Evolutionary conservation across 2,113 vertebrate genomes (phyloP).

Genomic region (Oncorhynchus mykiss): DNA sequence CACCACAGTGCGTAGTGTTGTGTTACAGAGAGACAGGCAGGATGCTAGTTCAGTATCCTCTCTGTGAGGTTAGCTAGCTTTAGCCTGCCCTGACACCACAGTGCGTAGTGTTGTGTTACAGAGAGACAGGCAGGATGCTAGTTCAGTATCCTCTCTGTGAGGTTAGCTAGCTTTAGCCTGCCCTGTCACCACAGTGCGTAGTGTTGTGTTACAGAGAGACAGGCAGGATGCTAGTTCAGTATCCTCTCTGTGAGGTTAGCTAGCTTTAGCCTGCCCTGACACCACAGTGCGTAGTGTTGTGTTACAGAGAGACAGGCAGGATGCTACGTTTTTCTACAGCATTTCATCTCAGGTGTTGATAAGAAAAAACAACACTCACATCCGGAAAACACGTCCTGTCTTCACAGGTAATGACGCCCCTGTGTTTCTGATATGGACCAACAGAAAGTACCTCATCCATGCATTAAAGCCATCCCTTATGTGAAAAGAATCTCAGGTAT

Average conservation of each 20-base stretch:
- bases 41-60: constrained; percentile 49
- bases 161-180: constrained; percentile 14
- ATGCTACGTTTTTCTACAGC: constrained; percentile 48
- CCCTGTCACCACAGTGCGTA: constrained; percentile 47
- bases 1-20: constrained; percentile 68
- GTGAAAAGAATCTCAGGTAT: background rate
- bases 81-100: constrained; percentile 20
- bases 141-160: constrained; percentile 25
- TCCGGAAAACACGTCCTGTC: constrained; percentile 41
- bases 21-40: constrained; percentile 71
- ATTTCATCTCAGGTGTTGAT: constrained; percentile 51
- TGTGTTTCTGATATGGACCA: background rate
- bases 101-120: constrained; percentile 76
- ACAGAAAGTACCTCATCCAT: background rate
- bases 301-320: constrained; percentile 69
- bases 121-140: constrained; percentile 34
- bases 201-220: constrained; percentile 74
- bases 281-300: constrained; percentile 70
- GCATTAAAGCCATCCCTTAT: background rate
- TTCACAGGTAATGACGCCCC: constrained; percentile 60
- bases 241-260: constrained; percentile 33
- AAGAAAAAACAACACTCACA: constrained; percentile 37
- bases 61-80: constrained; percentile 24
- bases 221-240: constrained; percentile 28
- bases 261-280: constrained; percentile 1